A percentile compares a stretch with the other conserved stretches of the same genome.
phyloP scores from a whole-genome alignment of 1,140 invertebrate genomes.

The Leptinotarsa texana region DNA sequence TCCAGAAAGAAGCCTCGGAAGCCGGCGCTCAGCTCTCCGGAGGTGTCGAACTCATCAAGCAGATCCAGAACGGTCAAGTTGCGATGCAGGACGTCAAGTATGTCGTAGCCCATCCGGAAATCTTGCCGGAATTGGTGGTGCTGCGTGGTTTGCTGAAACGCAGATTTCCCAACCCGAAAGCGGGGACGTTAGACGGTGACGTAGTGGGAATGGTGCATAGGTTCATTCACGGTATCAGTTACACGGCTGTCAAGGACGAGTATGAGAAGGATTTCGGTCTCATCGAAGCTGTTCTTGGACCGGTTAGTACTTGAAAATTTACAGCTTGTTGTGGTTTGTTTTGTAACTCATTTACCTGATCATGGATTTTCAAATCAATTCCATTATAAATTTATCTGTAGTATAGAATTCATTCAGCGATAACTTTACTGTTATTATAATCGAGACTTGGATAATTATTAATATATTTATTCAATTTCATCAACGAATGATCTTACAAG shows the following conservation, averaged over 20 bases:
- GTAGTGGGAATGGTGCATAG: slow-evolving; percentile 63
- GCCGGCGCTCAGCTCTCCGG: slow-evolving; percentile 73
- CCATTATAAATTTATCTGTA: no score
- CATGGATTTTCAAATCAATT: no score
- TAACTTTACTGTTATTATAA: no score
- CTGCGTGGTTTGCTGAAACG: slow-evolving; percentile 76
- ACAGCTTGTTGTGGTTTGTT: no score
- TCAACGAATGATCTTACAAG: no score
- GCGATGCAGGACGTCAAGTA: slow-evolving; percentile 72
- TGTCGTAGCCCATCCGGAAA: slow-evolving; percentile 75
- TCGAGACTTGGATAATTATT: no score
- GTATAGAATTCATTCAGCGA: no score
- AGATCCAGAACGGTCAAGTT: slow-evolving; percentile 72
- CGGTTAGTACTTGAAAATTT: slow-evolving; percentile 57
- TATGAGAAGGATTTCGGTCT: slow-evolving; percentile 70
- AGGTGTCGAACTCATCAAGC: slow-evolving; percentile 71
- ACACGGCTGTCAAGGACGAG: slow-evolving; percentile 66
- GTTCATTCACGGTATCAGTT: slow-evolving; percentile 70
- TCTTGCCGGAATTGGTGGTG: slow-evolving; percentile 73
- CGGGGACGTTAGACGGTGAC: slow-evolving; percentile 70
- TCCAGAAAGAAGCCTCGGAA: slow-evolving; percentile 61
- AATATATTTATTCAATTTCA: no score
- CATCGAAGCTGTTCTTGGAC: slow-evolving; percentile 68
- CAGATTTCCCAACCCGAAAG: slow-evolving; percentile 71
- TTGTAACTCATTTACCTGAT: no score